phyloP scores from a whole-genome alignment of 2,113 vertebrate species.

The Coturnix japonica region DNA sequence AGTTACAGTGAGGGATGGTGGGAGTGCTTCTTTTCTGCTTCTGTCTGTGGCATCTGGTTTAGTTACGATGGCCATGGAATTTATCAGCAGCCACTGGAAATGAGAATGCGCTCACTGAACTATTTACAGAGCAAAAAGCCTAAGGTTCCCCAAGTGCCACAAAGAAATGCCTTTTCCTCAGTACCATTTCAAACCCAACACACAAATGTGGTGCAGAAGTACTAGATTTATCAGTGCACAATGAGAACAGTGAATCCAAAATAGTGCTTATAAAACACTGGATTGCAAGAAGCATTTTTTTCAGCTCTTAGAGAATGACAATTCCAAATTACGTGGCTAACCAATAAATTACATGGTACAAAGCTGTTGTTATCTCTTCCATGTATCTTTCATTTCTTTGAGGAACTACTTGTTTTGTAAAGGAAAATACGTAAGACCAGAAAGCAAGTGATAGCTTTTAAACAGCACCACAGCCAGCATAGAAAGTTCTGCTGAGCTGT shows the following conservation, averaged over 20 bases:
- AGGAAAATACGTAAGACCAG: constrained; percentile 4
- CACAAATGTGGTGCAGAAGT: not conserved
- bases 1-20: not conserved
- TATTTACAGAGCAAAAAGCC: not conserved
- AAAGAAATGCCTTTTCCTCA: not conserved
- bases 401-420: constrained; percentile 18
- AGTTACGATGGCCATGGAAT: constrained; percentile 43
- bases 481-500: constrained; percentile 38
- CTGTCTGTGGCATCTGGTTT: not conserved
- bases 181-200: not conserved
- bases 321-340: not conserved
- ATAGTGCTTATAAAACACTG: not conserved
- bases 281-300: constrained; percentile 11
- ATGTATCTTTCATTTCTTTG: not conserved
- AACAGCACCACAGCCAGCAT: constrained; percentile 1
- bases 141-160: not conserved
- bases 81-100: constrained; percentile 16
- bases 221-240: not conserved
- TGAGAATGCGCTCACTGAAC: not conserved
- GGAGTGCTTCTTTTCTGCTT: not conserved
- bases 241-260: constrained; percentile 9
- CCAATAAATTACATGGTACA: not conserved
- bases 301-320: not conserved
- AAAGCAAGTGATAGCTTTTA: constrained; percentile 11
- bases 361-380: not conserved